Conservation (phyloP, 2,888 invertebrate species). For the Hoplodrina blanda region DNA sequence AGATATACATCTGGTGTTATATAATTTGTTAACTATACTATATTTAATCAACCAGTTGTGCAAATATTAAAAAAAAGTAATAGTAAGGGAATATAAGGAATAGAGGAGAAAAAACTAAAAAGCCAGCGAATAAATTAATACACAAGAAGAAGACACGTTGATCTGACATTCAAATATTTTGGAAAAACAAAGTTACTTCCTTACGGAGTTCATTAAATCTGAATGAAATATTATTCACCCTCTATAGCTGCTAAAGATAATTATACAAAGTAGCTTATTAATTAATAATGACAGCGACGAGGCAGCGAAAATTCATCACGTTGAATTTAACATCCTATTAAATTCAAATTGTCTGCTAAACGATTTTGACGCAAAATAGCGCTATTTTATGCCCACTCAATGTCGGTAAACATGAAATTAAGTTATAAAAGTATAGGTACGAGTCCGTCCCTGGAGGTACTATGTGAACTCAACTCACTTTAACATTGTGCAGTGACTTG, state of each 20-base stretch:
- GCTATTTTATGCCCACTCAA: constrained; percentile 51
- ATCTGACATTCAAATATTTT: background rate
- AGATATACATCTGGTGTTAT: no score
- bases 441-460: constrained; percentile 41
- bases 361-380: constrained; percentile 45
- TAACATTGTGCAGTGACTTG: background rate
- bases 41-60: no score
- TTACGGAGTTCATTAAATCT: constrained; percentile 17
- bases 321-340: constrained; percentile 48
- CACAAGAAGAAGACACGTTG: no score
- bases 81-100: no score
- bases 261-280: constrained; percentile 35
- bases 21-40: no score
- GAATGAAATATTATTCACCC: constrained; percentile 32
- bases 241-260: constrained; percentile 28
- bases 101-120: no score
- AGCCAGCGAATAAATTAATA: no score
- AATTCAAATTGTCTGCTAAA: constrained; percentile 51
- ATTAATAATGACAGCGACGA: constrained; percentile 39
- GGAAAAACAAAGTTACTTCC: constrained; percentile 26
- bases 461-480: constrained; percentile 26
- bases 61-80: no score
- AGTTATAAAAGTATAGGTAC: constrained; percentile 54
- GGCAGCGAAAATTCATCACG: constrained; percentile 38
- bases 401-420: constrained; percentile 56